Percentiles rank a stretch among this genome's conserved stretches.
phyloP scores from a whole-genome alignment of 1,140 invertebrate species.

The Caerostris darwini region DNA sequence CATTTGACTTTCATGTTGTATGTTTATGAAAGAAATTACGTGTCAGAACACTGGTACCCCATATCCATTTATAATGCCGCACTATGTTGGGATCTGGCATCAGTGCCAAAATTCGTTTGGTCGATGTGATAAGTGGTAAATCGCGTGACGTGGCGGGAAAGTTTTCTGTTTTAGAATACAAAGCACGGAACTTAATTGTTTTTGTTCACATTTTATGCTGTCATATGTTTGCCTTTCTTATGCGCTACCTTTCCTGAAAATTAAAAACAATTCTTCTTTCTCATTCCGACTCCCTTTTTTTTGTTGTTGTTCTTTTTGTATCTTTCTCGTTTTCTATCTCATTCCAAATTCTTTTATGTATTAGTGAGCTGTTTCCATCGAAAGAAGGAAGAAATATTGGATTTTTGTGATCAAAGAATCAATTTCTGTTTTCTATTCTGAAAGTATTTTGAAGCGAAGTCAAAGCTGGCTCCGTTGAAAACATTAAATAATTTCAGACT shows the following conservation, averaged over 20 bases:
- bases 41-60: neutral
- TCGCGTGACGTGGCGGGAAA: neutral
- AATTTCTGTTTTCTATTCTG: neutral
- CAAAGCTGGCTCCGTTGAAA: neutral
- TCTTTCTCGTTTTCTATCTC: neutral
- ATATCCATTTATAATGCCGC: constrained; percentile 19
- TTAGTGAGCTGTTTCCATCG: neutral
- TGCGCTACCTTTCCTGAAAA: neutral
- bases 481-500: no score
- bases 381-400: neutral
- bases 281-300: neutral
- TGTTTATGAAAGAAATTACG: constrained; percentile 43
- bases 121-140: constrained; percentile 64
- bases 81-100: constrained; percentile 20
- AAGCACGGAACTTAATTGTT: constrained; percentile 60
- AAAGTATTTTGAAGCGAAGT: neutral
- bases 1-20: constrained; percentile 9
- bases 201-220: constrained; percentile 46
- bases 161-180: constrained; percentile 27
- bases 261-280: constrained; percentile 41
- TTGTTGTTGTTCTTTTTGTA: neutral
- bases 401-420: neutral
- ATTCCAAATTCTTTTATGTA: neutral
- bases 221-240: constrained; percentile 12
- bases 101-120: constrained; percentile 61